Percentiles rank a stretch among this genome's conserved stretches.
phyloP scores from a whole-genome alignment of 2,113 vertebrate genomes.

The Mixornis gularis region DNA sequence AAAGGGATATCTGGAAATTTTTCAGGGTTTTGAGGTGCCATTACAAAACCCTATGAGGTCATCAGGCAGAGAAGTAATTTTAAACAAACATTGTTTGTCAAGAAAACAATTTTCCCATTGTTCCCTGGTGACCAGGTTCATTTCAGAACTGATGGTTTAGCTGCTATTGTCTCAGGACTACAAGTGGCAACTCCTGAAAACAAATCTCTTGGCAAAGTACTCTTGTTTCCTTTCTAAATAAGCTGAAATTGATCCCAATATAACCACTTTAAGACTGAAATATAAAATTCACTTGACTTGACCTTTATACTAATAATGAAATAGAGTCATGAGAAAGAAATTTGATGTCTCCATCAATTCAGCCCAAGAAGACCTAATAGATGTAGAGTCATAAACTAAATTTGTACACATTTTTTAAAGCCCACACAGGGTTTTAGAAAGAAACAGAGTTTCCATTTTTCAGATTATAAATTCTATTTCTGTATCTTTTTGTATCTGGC shows the following conservation, averaged over 20 bases:
- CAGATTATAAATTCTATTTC: not conserved
- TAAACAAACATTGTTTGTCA: not conserved
- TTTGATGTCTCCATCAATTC: not conserved
- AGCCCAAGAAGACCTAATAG: not conserved
- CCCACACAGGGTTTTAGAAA: not conserved
- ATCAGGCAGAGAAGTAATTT: not conserved
- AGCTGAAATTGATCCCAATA: not conserved
- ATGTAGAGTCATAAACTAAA: not conserved
- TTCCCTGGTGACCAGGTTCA: not conserved
- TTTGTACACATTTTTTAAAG: not conserved
- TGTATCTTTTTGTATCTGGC: not conserved
- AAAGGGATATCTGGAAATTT: not conserved
- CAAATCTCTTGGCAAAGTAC: not conserved
- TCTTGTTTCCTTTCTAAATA: not conserved
- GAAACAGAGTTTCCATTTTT: not conserved
- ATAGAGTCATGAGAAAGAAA: slow-evolving; percentile 9
- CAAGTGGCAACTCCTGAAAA: not conserved
- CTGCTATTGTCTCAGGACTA: not conserved
- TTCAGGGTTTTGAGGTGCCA: not conserved
- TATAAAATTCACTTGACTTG: not conserved
- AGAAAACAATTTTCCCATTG: not conserved
- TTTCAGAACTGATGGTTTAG: not conserved
- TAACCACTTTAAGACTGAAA: not conserved
- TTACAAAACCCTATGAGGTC: not conserved
- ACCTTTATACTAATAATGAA: slow-evolving; percentile 19